Conservation (phyloP, 2,797 vertebrate genomes). For the Sebastes itinus region DNA sequence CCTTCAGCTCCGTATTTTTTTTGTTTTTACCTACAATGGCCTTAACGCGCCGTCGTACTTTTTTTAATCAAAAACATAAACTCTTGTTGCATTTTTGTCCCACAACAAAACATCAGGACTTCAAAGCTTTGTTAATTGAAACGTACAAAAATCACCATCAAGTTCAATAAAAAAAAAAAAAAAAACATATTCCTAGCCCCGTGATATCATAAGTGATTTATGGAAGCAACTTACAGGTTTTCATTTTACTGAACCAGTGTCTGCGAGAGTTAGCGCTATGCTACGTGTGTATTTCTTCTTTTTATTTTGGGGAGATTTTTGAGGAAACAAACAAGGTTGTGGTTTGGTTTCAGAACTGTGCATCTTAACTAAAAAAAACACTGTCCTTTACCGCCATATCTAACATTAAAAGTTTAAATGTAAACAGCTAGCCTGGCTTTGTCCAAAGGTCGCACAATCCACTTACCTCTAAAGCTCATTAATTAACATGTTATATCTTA, state of each 20-base stretch:
- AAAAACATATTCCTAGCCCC: background rate
- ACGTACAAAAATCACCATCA: constrained; percentile 23
- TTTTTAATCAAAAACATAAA: background rate
- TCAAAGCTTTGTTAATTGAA: background rate
- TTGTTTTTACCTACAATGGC: background rate
- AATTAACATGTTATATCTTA: too few relatives aligned
- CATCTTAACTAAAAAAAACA: background rate
- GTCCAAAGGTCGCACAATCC: too few relatives aligned
- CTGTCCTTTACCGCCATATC: background rate
- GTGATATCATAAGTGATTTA: background rate
- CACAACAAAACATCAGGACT: background rate
- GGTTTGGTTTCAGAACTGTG: background rate
- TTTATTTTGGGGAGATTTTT: too few relatives aligned
- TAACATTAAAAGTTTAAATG: too few relatives aligned
- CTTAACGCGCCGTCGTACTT: background rate
- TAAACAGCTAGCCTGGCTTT: too few relatives aligned
- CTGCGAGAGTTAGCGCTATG: too few relatives aligned
- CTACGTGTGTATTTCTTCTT: too few relatives aligned
- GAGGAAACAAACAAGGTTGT: background rate
- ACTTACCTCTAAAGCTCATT: too few relatives aligned
- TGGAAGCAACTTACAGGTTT: background rate
- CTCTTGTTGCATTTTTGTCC: background rate
- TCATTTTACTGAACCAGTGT: background rate
- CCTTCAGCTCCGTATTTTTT: background rate
- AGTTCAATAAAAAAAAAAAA: constrained; percentile 13